Evolutionary conservation across 2,888 invertebrate genomes (phyloP), one percentile per base, ranked within the genome.

Genomic region (Urechis unicinctus): DNA sequence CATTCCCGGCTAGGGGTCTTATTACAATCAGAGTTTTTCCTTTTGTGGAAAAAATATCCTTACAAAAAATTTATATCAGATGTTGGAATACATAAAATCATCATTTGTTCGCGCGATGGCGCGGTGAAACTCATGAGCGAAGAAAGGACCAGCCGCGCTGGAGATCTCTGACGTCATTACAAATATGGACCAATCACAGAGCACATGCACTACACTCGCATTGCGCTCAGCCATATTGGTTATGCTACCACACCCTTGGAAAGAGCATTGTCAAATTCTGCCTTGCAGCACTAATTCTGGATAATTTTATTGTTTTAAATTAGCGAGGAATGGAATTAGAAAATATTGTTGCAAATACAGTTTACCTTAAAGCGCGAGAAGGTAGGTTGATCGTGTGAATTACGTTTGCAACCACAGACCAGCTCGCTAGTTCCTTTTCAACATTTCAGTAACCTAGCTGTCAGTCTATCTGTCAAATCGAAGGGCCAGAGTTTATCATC

Each of bases 341-440:
- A 71, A 77, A 77, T 68, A 77, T 77, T 52, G 77, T 77, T 64
- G 77, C 77, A 61, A 77, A 77, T 65, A 77, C 77, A 53, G 76
- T 77, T 54, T 77, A 76, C 62, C 64, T 77, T 57, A 77, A 77
- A 68, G 77, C 77, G 57, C 67, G 76, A 57, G 76, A 77, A 73
- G 76, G 77, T 77, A 63, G 65, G 51, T 43, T 46, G 26, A 52
- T 43, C 26, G 41, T 17, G 48, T 31, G 24, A n/a, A 49, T 17
- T 41, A 52, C 50, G 49, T 55, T 44, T 53, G 43, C 45, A 56
- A 52, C 45, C n/a, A n/a, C n/a, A n/a, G n/a, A n/a, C n/a, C n/a
- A n/a, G n/a, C n/a, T n/a, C n/a, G n/a, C n/a, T n/a, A n/a, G n/a
- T n/a, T n/a, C n/a, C n/a, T n/a, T n/a, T n/a, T n/a, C n/a, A n/a